Evolutionary conservation across 2,797 vertebrate genomes (phyloP), one percentile per base, ranked within the genome.

Genomic region (Coilia nasus): DNA sequence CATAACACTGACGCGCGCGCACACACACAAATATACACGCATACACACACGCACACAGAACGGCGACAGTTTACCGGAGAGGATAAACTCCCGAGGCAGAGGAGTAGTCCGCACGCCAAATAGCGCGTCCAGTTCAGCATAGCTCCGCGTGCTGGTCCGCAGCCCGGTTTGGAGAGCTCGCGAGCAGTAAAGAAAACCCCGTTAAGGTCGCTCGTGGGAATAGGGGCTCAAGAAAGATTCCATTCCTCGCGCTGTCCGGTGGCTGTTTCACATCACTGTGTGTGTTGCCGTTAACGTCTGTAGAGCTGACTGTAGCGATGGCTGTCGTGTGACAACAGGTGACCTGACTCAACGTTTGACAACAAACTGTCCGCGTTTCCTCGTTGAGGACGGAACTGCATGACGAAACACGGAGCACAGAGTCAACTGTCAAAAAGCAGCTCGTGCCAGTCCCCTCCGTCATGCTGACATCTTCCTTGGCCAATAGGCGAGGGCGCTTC

Each of bases 321-420:
- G 7, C 60, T 62, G 60, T 62, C n/a, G 7, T 9, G 21, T n/a
- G 9, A n/a, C n/a, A 10, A 62, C 60, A 62, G 60, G 60, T 62
- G 64, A 71, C 64, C 21, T 25, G 23, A 25, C 62, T 12, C 11
- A 1, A 10, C 64, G 64, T 71, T 71, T 71, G 64, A 85, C 46
- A 60, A 82, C 86, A 83, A 84, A 86, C 81, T 28, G 23, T 86
- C 84, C 86, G 88, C 84, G 89, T 94, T 96, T 96, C 95, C 96
- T 95, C 92, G 94, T 94, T 94, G 91, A 31, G 91, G 93, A 92
- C 92, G 91, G 92, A 93, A 90, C 89, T 86, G 10, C 12, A 87
- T 93, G 88, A 88, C 64, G 90, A 87, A 87, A 88, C 81, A 56
- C 44, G 84, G 28, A 25, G 6, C 23, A 56, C 35, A 71, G 28